Evolutionary conservation across 2,888 invertebrate genomes (phyloP).

Genomic region (Parascotia fuliginaria): DNA sequence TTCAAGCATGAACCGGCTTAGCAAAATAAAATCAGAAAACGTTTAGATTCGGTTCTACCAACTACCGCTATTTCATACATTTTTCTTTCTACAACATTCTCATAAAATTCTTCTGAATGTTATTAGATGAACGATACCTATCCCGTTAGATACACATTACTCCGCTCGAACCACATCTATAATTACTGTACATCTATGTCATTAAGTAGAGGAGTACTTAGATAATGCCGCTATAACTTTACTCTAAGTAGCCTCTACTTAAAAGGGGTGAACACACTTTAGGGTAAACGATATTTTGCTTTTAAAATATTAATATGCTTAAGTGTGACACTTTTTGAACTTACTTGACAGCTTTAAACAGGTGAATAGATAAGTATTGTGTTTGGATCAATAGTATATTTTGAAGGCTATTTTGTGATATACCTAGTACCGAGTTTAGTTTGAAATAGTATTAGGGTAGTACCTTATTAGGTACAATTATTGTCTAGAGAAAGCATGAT

Average conservation of each 20-base stretch:
- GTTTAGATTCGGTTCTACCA: too few species aligned
- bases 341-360: constrained; percentile 20
- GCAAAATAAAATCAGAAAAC: too few species aligned
- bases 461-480: too few species aligned
- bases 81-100: too few species aligned
- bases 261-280: constrained; percentile 83
- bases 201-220: constrained; percentile 36
- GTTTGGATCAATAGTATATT: not conserved
- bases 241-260: constrained; percentile 76
- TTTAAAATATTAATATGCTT: constrained; percentile 66
- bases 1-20: too few species aligned
- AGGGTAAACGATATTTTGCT: constrained; percentile 63
- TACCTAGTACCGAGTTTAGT: too few species aligned
- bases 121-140: not conserved
- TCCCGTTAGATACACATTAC: not conserved
- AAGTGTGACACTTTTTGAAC: constrained; percentile 57
- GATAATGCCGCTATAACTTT: constrained; percentile 65
- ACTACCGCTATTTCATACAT: too few species aligned
- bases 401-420: not conserved
- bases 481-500: too few species aligned
- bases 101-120: not conserved
- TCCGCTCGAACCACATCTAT: constrained; percentile 1
- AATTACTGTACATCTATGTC: constrained; percentile 16
- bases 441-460: too few species aligned
- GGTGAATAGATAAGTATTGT: not conserved